A percentile compares a stretch with the other conserved stretches of the same genome.
Evolutionary conservation across 1,140 invertebrate genomes (phyloP).

Genomic region (Kradibia gibbosae): DNA sequence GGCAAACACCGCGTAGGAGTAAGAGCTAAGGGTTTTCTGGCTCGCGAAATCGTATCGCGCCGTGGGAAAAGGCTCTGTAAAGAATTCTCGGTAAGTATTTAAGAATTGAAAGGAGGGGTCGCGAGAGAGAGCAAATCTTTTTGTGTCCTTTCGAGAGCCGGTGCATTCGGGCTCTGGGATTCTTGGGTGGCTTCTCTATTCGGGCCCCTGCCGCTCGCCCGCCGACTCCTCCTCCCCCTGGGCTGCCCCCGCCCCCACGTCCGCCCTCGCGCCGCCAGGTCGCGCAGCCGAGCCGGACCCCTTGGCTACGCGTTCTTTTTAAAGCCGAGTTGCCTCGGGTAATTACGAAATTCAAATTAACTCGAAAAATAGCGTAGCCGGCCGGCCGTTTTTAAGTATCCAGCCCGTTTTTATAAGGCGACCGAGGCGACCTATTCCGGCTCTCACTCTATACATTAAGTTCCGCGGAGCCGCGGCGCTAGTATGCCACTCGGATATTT

Average conservation of each 20-base stretch:
- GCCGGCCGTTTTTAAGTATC: constrained; percentile 68
- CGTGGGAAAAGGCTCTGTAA: constrained; percentile 54
- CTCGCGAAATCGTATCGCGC: constrained; percentile 41
- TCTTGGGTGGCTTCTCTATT: constrained; percentile 49
- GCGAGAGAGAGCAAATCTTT: constrained; percentile 60
- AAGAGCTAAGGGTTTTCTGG: constrained; percentile 3
- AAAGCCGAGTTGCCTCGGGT: constrained; percentile 63
- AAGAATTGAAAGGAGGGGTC: too few species aligned
- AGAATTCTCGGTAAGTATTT: constrained; percentile 70
- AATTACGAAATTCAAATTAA: constrained; percentile 75
- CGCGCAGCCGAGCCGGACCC: not conserved
- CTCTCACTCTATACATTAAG: constrained; percentile 37
- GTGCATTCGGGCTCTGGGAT: constrained; percentile 31
- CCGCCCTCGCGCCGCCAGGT: not conserved
- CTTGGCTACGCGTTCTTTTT: constrained; percentile 14
- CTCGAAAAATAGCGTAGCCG: constrained; percentile 70
- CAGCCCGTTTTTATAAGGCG: constrained; percentile 68
- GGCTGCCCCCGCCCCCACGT: not conserved
- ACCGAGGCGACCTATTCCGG: constrained; percentile 64
- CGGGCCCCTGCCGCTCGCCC: not conserved
- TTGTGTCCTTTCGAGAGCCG: constrained; percentile 65
- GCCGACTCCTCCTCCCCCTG: not conserved
- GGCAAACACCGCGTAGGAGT: not conserved
- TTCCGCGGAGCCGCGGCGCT: constrained; percentile 42
- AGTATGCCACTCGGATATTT: constrained; percentile 71